These are phyloP conservation scores for Caenorhabditis afra DNA, from an alignment of 2,888 invertebrate genomes.

Conservation along the genomic window DNA sequence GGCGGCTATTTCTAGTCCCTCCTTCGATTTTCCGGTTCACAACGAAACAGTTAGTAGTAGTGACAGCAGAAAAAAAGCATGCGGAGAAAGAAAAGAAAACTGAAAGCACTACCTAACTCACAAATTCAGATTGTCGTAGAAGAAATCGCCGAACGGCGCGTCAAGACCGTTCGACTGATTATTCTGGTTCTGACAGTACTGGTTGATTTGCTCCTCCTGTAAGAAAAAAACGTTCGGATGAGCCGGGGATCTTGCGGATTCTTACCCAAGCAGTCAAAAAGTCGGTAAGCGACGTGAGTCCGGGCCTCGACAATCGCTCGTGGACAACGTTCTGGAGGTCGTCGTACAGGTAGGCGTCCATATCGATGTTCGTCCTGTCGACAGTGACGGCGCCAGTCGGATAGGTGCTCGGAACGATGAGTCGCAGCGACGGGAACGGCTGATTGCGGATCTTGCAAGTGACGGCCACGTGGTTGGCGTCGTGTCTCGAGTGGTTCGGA, in stretches of 20 bases:
- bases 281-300: conserved; percentile 72
- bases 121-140: conserved; percentile 60
- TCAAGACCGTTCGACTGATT: conserved; percentile 43
- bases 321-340: conserved; percentile 78
- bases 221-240: conserved; percentile 12
- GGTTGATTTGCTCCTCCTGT: conserved; percentile 58
- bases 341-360: conserved; percentile 77
- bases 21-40: no score
- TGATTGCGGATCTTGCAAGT: conserved; percentile 70
- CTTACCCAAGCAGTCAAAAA: conserved; percentile 77
- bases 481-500: conserved; percentile 59
- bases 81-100: conserved; percentile 33
- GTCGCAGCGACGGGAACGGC: conserved; percentile 72
- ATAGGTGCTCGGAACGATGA: conserved; percentile 75
- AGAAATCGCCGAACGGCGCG: conserved; percentile 51
- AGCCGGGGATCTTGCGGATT: neutral
- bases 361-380: conserved; percentile 72
- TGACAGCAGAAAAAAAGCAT: conserved; percentile 11
- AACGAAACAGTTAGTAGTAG: neutral
- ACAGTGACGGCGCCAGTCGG: conserved; percentile 71
- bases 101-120: conserved; percentile 52
- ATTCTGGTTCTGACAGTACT: conserved; percentile 34
- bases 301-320: conserved; percentile 71
- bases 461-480: conserved; percentile 64
- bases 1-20: no score